phyloP scores from a whole-genome alignment of 2,888 invertebrate species.

The Sphecodes monilicornis region DNA sequence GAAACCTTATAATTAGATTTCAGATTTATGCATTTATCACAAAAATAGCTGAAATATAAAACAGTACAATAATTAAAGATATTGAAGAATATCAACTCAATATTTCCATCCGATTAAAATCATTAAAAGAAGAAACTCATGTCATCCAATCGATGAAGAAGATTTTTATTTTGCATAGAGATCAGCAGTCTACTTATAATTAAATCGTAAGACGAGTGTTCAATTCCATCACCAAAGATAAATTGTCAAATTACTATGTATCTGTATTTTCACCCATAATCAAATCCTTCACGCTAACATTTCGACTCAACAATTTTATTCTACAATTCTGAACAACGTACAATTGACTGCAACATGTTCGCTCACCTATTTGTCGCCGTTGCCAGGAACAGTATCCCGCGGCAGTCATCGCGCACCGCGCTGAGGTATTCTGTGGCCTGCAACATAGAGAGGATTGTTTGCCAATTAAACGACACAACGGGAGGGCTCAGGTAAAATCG shows the following conservation, averaged over 20 bases:
- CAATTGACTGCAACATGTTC: not conserved
- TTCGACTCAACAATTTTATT: not conserved
- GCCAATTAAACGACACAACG: constrained; percentile 14
- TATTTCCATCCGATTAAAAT: no score
- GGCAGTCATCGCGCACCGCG: constrained; percentile 55
- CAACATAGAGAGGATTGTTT: constrained; percentile 37
- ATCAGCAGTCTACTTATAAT: not conserved
- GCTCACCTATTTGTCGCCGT: constrained; percentile 61
- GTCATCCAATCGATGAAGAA: no score
- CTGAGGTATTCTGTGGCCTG: constrained; percentile 42
- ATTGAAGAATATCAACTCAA: no score
- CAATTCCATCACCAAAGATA: not conserved
- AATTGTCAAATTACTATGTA: not conserved
- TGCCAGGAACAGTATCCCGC: constrained; percentile 49
- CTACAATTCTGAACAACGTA: not conserved
- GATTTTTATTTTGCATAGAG: not conserved
- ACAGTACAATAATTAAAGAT: no score
- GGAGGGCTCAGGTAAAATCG: constrained; percentile 1
- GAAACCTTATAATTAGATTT: no score
- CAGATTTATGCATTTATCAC: no score
- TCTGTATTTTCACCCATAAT: not conserved
- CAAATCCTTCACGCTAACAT: not conserved
- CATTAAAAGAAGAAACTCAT: no score
- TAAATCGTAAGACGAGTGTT: not conserved
- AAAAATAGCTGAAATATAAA: no score